Conservation (phyloP, 2,888 invertebrate genomes). For the Tipula confusa region DNA sequence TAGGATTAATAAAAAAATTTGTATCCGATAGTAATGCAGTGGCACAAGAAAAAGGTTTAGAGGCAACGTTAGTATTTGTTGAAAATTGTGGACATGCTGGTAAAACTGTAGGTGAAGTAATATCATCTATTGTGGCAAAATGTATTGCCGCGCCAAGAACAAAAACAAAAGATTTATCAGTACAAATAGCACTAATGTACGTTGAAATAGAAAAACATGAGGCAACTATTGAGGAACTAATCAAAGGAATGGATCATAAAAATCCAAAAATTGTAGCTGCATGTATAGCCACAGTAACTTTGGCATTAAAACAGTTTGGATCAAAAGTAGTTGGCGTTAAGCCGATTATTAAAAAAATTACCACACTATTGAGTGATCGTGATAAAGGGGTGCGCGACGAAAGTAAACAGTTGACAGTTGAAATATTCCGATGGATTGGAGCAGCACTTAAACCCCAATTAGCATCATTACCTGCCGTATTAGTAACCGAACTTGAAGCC, state of each 20-base stretch:
- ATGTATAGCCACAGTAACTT: constrained; percentile 69
- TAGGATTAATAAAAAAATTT: constrained; percentile 89
- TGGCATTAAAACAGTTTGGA: constrained; percentile 84
- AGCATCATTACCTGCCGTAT: constrained; percentile 80
- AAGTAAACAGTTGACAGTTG: constrained; percentile 83
- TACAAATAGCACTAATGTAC: constrained; percentile 87
- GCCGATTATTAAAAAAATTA: constrained; percentile 81
- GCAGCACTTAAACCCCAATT: constrained; percentile 79
- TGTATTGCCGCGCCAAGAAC: constrained; percentile 88
- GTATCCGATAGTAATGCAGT: constrained; percentile 90
- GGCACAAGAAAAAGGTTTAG: constrained; percentile 93
- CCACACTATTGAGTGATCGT: constrained; percentile 78
- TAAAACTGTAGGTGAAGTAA: constrained; percentile 85
- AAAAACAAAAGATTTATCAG: constrained; percentile 85
- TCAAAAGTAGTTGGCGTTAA: constrained; percentile 86
- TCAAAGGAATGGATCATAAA: constrained; percentile 92
- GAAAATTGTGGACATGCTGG: constrained; percentile 86
- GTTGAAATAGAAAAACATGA: constrained; percentile 95
- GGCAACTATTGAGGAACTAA: constrained; percentile 78
- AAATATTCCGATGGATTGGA: constrained; percentile 90
- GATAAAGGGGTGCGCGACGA: constrained; percentile 91
- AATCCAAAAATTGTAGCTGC: constrained; percentile 93
- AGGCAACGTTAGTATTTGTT: constrained; percentile 83
- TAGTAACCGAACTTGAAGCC: constrained; percentile 80
- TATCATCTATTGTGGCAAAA: constrained; percentile 82